phyloP scores from a whole-genome alignment of 2,113 vertebrate genomes.

The Alligator mississippiensis region DNA sequence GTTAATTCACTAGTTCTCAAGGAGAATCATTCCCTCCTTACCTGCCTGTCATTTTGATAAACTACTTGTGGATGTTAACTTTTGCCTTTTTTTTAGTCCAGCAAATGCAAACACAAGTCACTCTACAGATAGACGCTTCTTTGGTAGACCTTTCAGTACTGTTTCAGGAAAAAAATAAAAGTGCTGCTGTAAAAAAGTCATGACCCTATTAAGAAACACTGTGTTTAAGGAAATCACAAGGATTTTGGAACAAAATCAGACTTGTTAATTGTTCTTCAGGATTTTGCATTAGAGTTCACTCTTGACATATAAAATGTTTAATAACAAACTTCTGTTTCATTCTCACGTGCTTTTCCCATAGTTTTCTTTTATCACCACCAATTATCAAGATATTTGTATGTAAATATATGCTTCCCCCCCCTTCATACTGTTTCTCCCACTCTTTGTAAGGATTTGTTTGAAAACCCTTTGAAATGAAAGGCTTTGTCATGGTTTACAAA shows the following conservation, averaged over 20 bases:
- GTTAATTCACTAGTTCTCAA: not conserved
- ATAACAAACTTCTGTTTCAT: constrained; percentile 25
- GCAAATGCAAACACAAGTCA: not conserved
- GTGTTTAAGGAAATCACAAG: not conserved
- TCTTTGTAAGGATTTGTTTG: not conserved
- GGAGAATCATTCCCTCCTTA: not conserved
- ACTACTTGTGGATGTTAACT: not conserved
- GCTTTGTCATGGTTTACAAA: not conserved
- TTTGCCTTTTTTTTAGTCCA: not conserved
- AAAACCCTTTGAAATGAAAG: not conserved
- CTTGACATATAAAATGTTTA: not conserved
- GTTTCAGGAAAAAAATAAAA: not conserved
- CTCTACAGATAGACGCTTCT: not conserved
- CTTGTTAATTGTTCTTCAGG: not conserved
- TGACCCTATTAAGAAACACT: not conserved
- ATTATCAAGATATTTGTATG: constrained; percentile 6
- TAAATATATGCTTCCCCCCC: not conserved
- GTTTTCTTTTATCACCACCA: constrained; percentile 34
- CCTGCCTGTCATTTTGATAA: not conserved
- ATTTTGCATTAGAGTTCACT: not conserved
- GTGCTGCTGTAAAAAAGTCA: not conserved
- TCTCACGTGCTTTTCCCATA: constrained; percentile 5
- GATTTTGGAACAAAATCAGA: not conserved
- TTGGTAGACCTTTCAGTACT: not conserved
- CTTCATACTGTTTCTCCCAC: not conserved